Evolutionary conservation across 2,113 vertebrate genomes (phyloP).

Genomic region (Salvelinus namaycush): DNA sequence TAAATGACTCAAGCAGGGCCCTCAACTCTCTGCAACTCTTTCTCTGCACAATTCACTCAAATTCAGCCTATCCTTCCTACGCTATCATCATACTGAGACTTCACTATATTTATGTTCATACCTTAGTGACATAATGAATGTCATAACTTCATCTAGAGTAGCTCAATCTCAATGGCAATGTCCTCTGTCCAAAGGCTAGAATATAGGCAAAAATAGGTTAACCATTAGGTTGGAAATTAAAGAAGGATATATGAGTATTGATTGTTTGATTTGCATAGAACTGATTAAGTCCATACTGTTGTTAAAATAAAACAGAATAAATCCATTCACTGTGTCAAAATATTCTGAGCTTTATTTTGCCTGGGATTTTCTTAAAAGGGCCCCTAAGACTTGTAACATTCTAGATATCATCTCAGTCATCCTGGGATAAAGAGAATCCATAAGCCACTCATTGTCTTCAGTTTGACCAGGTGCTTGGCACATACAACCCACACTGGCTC

Average conservation of each 20-base stretch:
- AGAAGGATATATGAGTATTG: not conserved
- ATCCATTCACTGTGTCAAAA: slow-evolving; percentile 6
- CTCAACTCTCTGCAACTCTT: slow-evolving; percentile 35
- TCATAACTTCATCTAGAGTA: not conserved
- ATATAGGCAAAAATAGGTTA: not conserved
- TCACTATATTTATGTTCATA: not conserved
- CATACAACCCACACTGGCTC: slow-evolving; percentile 54
- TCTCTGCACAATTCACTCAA: slow-evolving; percentile 26
- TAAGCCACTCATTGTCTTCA: slow-evolving; percentile 78
- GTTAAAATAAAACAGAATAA: not conserved
- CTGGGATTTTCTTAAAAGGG: slow-evolving; percentile 66
- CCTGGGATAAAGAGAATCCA: slow-evolving; percentile 70
- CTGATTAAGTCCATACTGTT: not conserved
- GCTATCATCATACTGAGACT: not conserved
- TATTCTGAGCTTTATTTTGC: slow-evolving; percentile 52
- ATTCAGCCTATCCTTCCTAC: slow-evolving; percentile 6
- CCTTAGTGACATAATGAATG: not conserved
- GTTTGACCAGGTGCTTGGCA: slow-evolving; percentile 81
- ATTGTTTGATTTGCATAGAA: not conserved
- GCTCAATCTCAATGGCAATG: not conserved
- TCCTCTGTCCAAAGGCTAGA: not conserved
- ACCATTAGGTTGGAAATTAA: not conserved
- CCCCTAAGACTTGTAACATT: slow-evolving; percentile 60
- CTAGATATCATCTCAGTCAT: slow-evolving; percentile 65
- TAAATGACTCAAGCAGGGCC: slow-evolving; percentile 64